A percentile compares a stretch with the other conserved stretches of the same genome.
These are phyloP conservation scores for Phallusia fumigata DNA, from an alignment of 23 tunicate genomes.

Conservation along the genomic window DNA sequence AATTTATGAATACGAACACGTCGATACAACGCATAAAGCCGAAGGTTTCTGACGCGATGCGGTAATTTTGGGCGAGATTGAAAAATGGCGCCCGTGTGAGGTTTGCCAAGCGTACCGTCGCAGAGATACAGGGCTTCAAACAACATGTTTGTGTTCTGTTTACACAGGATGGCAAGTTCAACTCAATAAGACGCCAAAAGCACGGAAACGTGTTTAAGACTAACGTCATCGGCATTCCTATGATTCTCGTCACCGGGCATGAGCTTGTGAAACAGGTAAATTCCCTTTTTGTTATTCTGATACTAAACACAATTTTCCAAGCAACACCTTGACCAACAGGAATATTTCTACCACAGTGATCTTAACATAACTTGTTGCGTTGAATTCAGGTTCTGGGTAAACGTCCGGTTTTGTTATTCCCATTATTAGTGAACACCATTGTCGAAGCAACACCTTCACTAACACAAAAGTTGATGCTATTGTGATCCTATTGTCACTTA, in stretches of 20 bases:
- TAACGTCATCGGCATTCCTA: slow-evolving; percentile 54
- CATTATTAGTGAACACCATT: too few species aligned
- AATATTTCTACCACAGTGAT: too few species aligned
- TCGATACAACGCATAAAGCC: not conserved
- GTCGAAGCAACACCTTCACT: too few species aligned
- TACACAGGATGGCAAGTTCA: slow-evolving; percentile 65
- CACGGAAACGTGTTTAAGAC: slow-evolving; percentile 76
- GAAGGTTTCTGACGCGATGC: not conserved
- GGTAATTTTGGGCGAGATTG: not conserved
- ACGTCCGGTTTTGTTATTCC: too few species aligned
- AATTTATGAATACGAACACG: too few species aligned
- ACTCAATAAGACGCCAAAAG: slow-evolving; percentile 55
- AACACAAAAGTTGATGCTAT: too few species aligned
- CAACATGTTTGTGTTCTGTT: not conserved
- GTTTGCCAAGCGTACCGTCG: not conserved
- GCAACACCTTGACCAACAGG: too few species aligned
- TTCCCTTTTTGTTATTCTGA: too few species aligned
- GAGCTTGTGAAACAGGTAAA: slow-evolving; percentile 69
- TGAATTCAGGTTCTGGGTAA: slow-evolving; percentile 50
- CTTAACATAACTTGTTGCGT: too few species aligned
- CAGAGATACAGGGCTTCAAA: not conserved
- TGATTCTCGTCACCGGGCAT: slow-evolving; percentile 77
- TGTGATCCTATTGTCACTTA: too few species aligned
- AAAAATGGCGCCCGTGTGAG: not conserved
- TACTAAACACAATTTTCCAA: too few species aligned